Evolutionary conservation across 2,113 vertebrate genomes (phyloP), one percentile per base, ranked within the genome.

Genomic region (Cephalopholis sonnerati): DNA sequence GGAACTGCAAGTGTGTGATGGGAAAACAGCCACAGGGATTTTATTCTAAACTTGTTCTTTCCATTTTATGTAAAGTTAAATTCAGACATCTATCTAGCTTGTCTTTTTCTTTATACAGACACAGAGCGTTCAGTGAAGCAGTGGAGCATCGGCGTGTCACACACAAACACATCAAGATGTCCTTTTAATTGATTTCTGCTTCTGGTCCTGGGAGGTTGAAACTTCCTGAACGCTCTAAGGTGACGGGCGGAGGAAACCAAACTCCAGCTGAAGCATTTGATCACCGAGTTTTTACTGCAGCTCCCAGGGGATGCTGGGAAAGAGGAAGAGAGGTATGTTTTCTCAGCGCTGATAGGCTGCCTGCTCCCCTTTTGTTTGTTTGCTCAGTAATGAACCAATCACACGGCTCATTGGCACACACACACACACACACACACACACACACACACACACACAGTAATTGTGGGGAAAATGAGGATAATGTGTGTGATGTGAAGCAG

Each of bases 371-470:
- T 15, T 7, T 69, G 50, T 74, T 79, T 84, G 70, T 84, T 69
- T 79, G 29, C 51, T 57, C 13, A 7, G 51, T 61, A 72, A 77
- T 39, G 59, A 54, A n/a, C 64, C 82, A 84, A 75, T 84, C 71
- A 84, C 70, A 79, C 15, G 50, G 50, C 71, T 85, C 76, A 83
- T 44, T 77, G 27, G 17, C 27, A 36, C 51, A 46, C 29, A 24
- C 58, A 25, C 46, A 16, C 48, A 15, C 48, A 27, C 61, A 63
- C 73, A 16, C 61, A 65, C 74, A 63, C 58, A 51, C 69, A 50
- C 71, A 51, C 51, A 53, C 48, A 53, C 48, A 53, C 10, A 36
- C 66, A 53, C 50, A 54, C 48, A 32, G 11, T 62, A 68, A 75
- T 54, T 54, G 20, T 41, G 44, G 44, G 79, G 51, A 41, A 66